Conservation (phyloP, 2,113 vertebrate species). For the Arenaria interpres region DNA sequence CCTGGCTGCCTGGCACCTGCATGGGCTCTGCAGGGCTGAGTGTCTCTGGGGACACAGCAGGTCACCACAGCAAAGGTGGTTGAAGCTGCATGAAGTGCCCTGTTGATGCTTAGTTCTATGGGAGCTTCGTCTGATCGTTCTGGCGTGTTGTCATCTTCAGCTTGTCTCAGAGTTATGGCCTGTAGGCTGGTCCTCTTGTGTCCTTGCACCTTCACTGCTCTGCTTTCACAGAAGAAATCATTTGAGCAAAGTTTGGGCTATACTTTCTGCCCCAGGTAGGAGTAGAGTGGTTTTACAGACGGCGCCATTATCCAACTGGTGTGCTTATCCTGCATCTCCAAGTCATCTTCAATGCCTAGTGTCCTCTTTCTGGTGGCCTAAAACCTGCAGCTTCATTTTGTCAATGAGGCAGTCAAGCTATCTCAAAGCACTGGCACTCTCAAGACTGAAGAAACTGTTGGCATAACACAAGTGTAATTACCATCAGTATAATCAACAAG, state of each 20-base stretch:
- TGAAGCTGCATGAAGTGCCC: background rate
- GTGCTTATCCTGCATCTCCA: background rate
- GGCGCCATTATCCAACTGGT: background rate
- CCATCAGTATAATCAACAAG: conserved; percentile 32
- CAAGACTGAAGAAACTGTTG: conserved; percentile 24
- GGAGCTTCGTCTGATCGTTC: rapidly evolving
- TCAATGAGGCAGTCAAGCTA: background rate
- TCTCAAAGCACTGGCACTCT: conserved; percentile 4
- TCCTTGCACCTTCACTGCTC: background rate
- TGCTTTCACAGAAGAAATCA: background rate
- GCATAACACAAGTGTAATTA: conserved; percentile 34
- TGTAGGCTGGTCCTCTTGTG: background rate
- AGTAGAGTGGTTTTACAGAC: background rate
- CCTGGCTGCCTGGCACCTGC: background rate
- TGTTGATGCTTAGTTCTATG: background rate
- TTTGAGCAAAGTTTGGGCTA: background rate
- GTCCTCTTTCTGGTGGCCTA: background rate
- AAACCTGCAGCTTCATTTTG: background rate
- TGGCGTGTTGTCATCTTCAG: background rate
- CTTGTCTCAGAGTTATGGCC: background rate
- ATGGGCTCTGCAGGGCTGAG: rapidly evolving
- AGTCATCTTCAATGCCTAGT: background rate
- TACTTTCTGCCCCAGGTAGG: background rate
- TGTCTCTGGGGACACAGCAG: background rate
- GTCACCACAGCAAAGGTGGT: background rate